These are phyloP conservation scores for Phycodurus eques DNA, from an alignment of 2,113 vertebrate genomes.

Conservation along the genomic window DNA sequence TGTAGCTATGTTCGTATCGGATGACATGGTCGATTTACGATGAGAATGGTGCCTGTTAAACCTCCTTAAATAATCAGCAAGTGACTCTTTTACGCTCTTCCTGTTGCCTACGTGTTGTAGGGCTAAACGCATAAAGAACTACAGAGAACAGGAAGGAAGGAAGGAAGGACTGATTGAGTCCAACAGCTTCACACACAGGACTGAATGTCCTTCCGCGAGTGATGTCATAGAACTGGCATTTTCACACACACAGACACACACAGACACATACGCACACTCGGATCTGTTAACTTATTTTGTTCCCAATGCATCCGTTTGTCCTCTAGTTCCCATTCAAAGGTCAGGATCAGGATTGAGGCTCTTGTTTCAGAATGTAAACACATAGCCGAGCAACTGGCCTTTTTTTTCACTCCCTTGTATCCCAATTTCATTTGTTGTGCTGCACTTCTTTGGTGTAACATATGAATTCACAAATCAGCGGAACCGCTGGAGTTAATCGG, in stretches of 20 bases:
- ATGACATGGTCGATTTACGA: not conserved
- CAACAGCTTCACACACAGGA: slow-evolving; percentile 38
- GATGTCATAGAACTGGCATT: slow-evolving; percentile 50
- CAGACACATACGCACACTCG: slow-evolving; percentile 2
- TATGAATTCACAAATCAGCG: not conserved
- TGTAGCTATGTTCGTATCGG: not conserved
- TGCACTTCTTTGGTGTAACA: not conserved
- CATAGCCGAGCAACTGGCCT: not conserved
- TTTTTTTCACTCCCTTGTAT: not conserved
- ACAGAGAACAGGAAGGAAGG: slow-evolving; percentile 46
- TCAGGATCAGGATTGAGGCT: slow-evolving; percentile 44
- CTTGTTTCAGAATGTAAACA: slow-evolving; percentile 45
- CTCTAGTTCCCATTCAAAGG: slow-evolving; percentile 35
- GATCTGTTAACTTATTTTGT: slow-evolving; percentile 30
- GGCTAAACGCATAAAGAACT: slow-evolving; percentile 28
- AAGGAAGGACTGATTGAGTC: slow-evolving; percentile 56
- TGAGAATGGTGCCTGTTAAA: not conserved
- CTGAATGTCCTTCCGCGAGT: slow-evolving; percentile 57
- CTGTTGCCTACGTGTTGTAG: slow-evolving; percentile 8
- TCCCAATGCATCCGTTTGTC: slow-evolving; percentile 42
- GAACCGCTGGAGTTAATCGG: not conserved
- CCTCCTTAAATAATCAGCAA: not conserved
- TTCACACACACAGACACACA: not conserved
- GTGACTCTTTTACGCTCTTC: slow-evolving; percentile 5
- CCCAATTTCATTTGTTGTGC: not conserved